Base-by-base conservation (phyloP, 2,797 vertebrate genomes). In the Sparidentex hasta region DNA sequence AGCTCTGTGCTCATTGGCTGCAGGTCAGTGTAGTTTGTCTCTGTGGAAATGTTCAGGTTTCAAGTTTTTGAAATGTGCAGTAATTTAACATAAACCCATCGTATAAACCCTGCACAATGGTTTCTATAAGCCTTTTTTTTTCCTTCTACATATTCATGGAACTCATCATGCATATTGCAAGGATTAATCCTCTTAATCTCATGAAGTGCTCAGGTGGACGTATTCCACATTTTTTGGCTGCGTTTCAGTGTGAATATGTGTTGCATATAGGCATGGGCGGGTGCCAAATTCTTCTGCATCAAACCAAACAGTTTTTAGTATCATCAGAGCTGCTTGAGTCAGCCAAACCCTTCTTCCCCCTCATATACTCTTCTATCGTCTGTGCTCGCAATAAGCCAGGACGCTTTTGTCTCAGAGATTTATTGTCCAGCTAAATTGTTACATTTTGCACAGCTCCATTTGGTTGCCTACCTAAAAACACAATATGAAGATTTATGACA, bases 171-270 rank as follows among this genome's bases (percentile, higher is more conserved):
- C 87, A 80, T 89, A 86, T 88, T 88, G 76, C 68, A 66, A 63
- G 48, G 65, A 87, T 88, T 91, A 92, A 91, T 90, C 89, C 88
- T 82, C 81, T 89, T 93, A 91, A 91, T 91, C 85, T 88, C 79
- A 68, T 74, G 74, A 79, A 78, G 79, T 87, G 80, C 82, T 85
- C 79, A 84, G 84, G 83, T 92, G 81, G 82, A 87, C 82, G 54
- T 65, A 71, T 83, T 86, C 51, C 48, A 71, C 74, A 58, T 79
- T 84, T 74, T 84, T 79, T 80, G 78, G 67, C 80, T 78, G 44
- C 44, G 18, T 76, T 74, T 80, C 62, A 69, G 41, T 65, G 12
- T 52, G 16, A 48, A 6, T 16, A 23, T 54, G 27, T 77, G 25
- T 79, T 67, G 5, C 27, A 27, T 43, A 58, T 20, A 74, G 50